Base-by-base conservation (phyloP, 2,888 invertebrate species). In the Dynastes maya region DNA sequence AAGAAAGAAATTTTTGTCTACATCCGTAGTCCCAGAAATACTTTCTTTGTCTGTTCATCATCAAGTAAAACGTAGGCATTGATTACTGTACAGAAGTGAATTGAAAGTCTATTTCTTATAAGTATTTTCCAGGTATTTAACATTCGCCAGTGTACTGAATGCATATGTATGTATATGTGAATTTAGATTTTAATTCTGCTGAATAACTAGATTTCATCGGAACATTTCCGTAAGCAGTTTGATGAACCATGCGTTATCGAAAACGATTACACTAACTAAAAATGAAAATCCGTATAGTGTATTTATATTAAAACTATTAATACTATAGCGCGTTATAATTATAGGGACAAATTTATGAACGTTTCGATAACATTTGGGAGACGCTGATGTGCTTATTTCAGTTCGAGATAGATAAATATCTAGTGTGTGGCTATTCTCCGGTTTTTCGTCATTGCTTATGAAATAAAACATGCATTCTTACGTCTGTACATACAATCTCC, bases 371-470 rank as follows among this genome's bases (percentile, higher is more conserved):
- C 55, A 2, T 45, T 45, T 45, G 9, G 45, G 45, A 11, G 8
- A 45, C 45, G 2, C 11, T 8, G 45, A 45, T 45, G 55, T 22
- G 3, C 11, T 53, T 55, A 55, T 55, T 55, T 55, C 55, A 22
- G n/a, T n/a, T 55, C 55, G 16, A n/a, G 65, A 40, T 16, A 40
- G 37, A 65, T 40, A 65, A 65, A 65, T 45, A 37, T 37, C 16
- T 40, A 37, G 9, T 16, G 29, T 3, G 29, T 45, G 45, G 9
- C 45, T 45, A 45, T 45, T 45, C 22, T 13, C 63, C 27, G 4
- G 22, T 37, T 65, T 40, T 65, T 40, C 40, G 40, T 16, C 65
- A 65, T 3, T 16, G 22, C 55, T 55, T 55, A n/a, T 55, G 55
- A 55, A 55, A 55, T 55, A n/a, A 16, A 55, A 22, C 55, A 22